Percentiles rank a stretch among this genome's conserved stretches.
Evolutionary conservation across 2,888 invertebrate genomes (phyloP).

Genomic region (Drosophila monieri): DNA sequence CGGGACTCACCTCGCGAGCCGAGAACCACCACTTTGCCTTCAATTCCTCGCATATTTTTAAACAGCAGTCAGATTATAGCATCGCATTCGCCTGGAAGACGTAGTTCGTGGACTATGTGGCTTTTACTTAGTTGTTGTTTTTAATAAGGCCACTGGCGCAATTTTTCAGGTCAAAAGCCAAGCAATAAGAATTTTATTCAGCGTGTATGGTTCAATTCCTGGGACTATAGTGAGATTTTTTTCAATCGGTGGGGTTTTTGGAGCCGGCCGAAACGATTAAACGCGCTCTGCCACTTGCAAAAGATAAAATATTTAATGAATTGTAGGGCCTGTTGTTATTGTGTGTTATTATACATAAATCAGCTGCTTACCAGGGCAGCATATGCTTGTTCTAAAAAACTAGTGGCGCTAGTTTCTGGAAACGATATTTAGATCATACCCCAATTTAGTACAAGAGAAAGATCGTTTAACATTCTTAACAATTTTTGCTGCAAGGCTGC

Average conservation of each 20-base stretch:
- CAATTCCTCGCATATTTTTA: constrained; percentile 88
- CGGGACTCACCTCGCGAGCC: constrained; percentile 89
- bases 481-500: too few relatives aligned
- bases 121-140: constrained; percentile 26
- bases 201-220: constrained; percentile 3
- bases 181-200: not conserved
- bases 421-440: not conserved
- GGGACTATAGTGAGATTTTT: constrained; percentile 12
- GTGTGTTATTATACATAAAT: constrained; percentile 27
- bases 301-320: constrained; percentile 44
- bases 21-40: constrained; percentile 93
- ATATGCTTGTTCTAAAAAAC: not conserved
- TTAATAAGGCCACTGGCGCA: constrained; percentile 13
- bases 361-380: constrained; percentile 43
- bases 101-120: constrained; percentile 5
- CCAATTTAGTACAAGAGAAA: not conserved
- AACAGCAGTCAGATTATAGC: constrained; percentile 17
- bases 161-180: constrained; percentile 1
- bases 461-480: not conserved
- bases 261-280: constrained; percentile 4
- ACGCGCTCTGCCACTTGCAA: constrained; percentile 24
- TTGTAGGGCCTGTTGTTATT: constrained; percentile 43
- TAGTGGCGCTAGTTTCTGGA: not conserved
- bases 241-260: constrained; percentile 29
- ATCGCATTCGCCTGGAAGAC: constrained; percentile 20